phyloP scores from a whole-genome alignment of 1,140 invertebrate genomes.

The Lasioglossum baleicum region DNA sequence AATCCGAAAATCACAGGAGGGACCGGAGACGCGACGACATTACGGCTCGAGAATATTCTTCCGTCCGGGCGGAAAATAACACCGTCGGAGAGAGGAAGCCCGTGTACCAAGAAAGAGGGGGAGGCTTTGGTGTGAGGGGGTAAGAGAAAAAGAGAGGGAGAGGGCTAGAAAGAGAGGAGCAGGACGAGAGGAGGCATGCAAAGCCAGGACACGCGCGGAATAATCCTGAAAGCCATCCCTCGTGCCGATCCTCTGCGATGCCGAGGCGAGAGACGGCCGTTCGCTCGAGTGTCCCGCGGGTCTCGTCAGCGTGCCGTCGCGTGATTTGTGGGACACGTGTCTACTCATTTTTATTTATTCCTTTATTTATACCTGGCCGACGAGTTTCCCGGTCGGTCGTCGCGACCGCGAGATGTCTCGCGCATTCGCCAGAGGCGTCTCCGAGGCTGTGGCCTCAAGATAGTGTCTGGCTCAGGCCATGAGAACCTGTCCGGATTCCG shows the following conservation, averaged over 20 bases:
- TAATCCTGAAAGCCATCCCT: slow-evolving; percentile 44
- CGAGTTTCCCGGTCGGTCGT: background rate
- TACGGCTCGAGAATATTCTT: slow-evolving; percentile 1
- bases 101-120: no score
- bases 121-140: no score
- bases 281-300: slow-evolving; percentile 25
- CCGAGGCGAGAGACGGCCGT: background rate
- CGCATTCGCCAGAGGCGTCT: background rate
- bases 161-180: background rate
- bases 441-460: slow-evolving; percentile 24
- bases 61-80: slow-evolving; percentile 7
- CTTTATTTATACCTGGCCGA: slow-evolving; percentile 47
- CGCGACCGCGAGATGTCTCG: slow-evolving; percentile 2
- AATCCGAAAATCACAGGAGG: slow-evolving; percentile 4
- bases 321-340: slow-evolving; percentile 62
- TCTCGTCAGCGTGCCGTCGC: slow-evolving; percentile 44
- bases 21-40: background rate
- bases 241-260: slow-evolving; percentile 18
- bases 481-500: slow-evolving; percentile 35
- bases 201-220: slow-evolving; percentile 39
- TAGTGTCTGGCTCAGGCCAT: slow-evolving; percentile 12
- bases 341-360: slow-evolving; percentile 60
- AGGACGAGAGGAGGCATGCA: background rate
- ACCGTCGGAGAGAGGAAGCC: background rate
- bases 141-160: background rate